These are phyloP conservation scores for Pituophis catenifer DNA, from an alignment of 2,113 vertebrate genomes.

Conservation along the genomic window DNA sequence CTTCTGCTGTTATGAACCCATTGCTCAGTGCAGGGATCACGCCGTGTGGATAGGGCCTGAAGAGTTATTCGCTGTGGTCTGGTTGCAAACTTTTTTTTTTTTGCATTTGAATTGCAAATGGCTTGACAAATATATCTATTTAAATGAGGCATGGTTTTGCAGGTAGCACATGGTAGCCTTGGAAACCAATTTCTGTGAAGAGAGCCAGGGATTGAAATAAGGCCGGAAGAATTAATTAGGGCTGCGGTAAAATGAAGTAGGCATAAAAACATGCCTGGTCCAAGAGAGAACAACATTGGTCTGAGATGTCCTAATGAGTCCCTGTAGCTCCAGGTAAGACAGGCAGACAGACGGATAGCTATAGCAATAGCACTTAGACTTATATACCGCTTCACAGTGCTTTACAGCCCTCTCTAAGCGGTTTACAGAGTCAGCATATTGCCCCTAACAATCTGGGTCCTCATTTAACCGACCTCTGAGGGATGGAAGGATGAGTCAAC, in stretches of 20 bases:
- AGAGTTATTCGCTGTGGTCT: conserved; percentile 57
- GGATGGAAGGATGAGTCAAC: too few species aligned
- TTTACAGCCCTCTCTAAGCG: too few species aligned
- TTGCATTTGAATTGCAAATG: conserved; percentile 59
- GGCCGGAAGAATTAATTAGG: neutral
- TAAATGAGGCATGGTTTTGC: conserved; percentile 25
- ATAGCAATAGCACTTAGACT: too few species aligned
- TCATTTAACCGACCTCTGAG: too few species aligned
- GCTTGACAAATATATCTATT: conserved; percentile 8
- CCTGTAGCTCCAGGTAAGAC: neutral
- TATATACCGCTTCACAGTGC: too few species aligned
- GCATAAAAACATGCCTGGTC: neutral
- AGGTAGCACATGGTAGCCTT: neutral
- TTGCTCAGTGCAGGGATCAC: conserved; percentile 64
- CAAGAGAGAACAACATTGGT: neutral
- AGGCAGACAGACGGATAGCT: too few species aligned
- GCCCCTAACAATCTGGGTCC: too few species aligned
- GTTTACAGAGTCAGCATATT: too few species aligned
- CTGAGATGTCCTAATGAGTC: neutral
- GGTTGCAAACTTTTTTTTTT: conserved; percentile 31
- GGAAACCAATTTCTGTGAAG: conserved; percentile 10
- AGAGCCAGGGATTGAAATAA: neutral
- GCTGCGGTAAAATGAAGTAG: neutral
- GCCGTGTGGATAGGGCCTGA: conserved; percentile 56
- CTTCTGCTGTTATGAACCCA: conserved; percentile 44